phyloP scores from a whole-genome alignment of 2,888 invertebrate genomes.

The Hydroisotoma schaefferi region DNA sequence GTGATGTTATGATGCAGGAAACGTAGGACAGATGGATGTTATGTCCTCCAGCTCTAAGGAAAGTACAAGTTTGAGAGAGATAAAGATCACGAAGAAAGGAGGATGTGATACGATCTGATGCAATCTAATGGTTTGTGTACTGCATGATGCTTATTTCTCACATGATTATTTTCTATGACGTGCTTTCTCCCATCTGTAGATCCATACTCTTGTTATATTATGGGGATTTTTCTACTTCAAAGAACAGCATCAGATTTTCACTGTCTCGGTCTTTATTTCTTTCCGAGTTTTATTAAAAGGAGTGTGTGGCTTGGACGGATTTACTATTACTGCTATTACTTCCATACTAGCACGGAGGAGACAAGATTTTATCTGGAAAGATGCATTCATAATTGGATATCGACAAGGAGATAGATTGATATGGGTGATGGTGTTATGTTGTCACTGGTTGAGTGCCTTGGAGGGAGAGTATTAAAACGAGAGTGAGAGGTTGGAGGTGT shows the following conservation, averaged over 20 bases:
- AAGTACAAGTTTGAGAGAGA: not conserved
- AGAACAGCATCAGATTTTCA: no score
- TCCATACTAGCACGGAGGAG: no score
- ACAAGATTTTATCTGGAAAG: not conserved
- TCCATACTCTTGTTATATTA: no score
- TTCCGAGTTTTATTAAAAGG: no score
- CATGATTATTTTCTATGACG: no score
- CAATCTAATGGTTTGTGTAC: conserved; percentile 1
- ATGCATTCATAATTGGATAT: not conserved
- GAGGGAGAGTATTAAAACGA: not conserved
- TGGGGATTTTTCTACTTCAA: no score
- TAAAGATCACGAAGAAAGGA: not conserved
- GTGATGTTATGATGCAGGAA: not conserved
- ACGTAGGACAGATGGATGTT: conserved; percentile 1
- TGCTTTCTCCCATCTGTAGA: no score
- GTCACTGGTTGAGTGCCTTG: conserved; percentile 4
- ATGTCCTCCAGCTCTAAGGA: not conserved
- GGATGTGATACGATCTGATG: conserved; percentile 1
- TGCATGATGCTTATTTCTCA: no score
- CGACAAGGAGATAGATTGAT: no score
- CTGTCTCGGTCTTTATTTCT: no score
- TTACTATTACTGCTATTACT: no score
- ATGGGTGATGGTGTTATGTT: conserved; percentile 2
- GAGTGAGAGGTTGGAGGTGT: conserved; percentile 6
- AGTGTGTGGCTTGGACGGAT: no score